Evolutionary conservation across 2,113 vertebrate genomes (phyloP), one percentile per base, ranked within the genome.

Genomic region (Heliornis fulica): DNA sequence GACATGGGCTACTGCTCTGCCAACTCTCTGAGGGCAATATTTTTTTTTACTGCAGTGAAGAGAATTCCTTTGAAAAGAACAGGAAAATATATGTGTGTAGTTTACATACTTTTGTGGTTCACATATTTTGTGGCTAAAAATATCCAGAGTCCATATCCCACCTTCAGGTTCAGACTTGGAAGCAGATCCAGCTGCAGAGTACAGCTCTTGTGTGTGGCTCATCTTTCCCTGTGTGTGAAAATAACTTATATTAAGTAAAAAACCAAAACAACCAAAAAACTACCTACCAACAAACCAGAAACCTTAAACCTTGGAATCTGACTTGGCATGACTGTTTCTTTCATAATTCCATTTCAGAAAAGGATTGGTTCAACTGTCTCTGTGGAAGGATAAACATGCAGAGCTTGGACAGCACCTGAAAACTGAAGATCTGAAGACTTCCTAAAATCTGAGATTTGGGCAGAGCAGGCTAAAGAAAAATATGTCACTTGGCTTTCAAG

Each of bases 101-200:
- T 97, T 97, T 98, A 97, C 97, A 97, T 98, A 97, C 92, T 96
- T 97, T 65, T 97, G 97, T 74, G 95, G 96, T 96, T 97, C 93
- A 96, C 97, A 98, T 98, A 97, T 96, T 98, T 97, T 91, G 93
- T 93, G 97, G 95, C 96, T 98, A 96, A 97, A 97, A 97, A 97
- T 98, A 98, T 94, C 94, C 78, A 83, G 60, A 87, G 69, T 87
- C 66, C 71, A 63, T 92, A 94, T 95, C 85, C 96, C 92, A 97
- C 91, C 79, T 97, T 97, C 82, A 81, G 41, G 84, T 87, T 94
- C 94, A 87, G 89, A 83, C 95, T 97, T 95, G 89, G 91, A 95
- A 96, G 95, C 82, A 91, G 74, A 43, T 76, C 77, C 74, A 95
- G 92, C 78, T 96, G 94, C 29, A 41, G 69, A 94, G 70, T 91